Evolutionary conservation across 2,888 invertebrate species (phyloP).

Genomic region (Gisinianus flammeolus): DNA sequence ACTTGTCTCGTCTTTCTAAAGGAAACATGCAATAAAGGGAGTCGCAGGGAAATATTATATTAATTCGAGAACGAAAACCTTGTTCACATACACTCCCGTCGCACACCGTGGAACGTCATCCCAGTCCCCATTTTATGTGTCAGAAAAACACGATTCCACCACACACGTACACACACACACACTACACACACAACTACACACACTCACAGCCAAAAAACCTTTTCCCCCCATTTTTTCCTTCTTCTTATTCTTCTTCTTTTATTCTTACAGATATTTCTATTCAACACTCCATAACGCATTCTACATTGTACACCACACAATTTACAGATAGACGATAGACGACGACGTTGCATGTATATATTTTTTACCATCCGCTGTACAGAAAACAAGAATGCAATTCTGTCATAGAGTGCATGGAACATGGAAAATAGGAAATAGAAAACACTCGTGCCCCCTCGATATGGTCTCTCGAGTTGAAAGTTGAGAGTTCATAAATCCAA

Average conservation of each 20-base stretch:
- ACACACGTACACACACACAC: no score
- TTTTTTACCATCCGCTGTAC: neutral
- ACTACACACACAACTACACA: no score
- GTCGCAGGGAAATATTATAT: conserved; percentile 2
- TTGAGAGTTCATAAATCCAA: no score
- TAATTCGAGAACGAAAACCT: neutral
- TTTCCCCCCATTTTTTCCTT: no score
- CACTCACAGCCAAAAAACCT: no score
- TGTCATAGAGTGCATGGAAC: neutral
- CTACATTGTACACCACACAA: neutral
- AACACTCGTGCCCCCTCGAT: no score
- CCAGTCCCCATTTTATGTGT: neutral
- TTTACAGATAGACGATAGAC: neutral
- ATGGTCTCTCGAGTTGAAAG: no score
- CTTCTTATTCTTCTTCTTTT: no score
- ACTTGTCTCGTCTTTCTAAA: neutral
- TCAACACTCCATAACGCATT: neutral
- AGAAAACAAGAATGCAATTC: neutral
- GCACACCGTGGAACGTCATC: neutral
- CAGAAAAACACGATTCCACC: neutral
- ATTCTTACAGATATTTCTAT: neutral
- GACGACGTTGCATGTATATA: neutral
- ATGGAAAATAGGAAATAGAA: neutral
- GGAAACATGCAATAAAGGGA: neutral
- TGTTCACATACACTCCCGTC: neutral